Base-by-base conservation (phyloP, 2,797 vertebrate species). In the Scyliorhinus canicula region DNA sequence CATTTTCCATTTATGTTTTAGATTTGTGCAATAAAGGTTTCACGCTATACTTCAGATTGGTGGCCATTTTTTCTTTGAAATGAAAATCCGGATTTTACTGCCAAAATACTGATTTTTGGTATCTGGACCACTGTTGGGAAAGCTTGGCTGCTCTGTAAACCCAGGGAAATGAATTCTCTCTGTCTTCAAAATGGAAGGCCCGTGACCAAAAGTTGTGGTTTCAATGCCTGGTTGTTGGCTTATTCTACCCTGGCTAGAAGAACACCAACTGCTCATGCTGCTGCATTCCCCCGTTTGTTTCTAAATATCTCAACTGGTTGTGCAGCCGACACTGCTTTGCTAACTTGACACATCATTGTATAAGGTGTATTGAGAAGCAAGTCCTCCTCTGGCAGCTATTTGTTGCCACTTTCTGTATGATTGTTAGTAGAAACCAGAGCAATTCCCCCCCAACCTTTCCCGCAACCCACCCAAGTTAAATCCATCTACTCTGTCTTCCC, bases 251-350 rank as follows among this genome's bases (percentile, higher is more conserved):
- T 31, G 47, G 44, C 65, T 12, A 50, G 91, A 93, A 67, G 40
- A 69, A 69, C 3, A 12, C 40, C 63, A 69, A 31, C 44, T 93
- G 63, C 44, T 69, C 44, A 31, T 93, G 84, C 31, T 86, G 44
- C 67, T 93, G 24, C 91, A 31, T 69, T 93, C 40, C 12, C 11
- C 57, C 69, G 7, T 93, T 93, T 55, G 12, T 67, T 69, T 47
- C 60, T 69, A n/a, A 69, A 44, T 94, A 47, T 94, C 12, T n/a
- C 52, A 71, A 47, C 74, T 71, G 93, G 71, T 94, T 71, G n/a
- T 55, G 47, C 67, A 55, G 40, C 65, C 74, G 67, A 4, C 6
- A 52, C 93, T 52, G 26, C 31, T 52, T 6, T 94, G 63, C 44
- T 71, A n/a, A 28, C 28, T 35, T 94, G 67, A n/a, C 31, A 26